These are phyloP conservation scores for Pitta sordida DNA, from an alignment of 2,113 vertebrate genomes.

Conservation along the genomic window DNA sequence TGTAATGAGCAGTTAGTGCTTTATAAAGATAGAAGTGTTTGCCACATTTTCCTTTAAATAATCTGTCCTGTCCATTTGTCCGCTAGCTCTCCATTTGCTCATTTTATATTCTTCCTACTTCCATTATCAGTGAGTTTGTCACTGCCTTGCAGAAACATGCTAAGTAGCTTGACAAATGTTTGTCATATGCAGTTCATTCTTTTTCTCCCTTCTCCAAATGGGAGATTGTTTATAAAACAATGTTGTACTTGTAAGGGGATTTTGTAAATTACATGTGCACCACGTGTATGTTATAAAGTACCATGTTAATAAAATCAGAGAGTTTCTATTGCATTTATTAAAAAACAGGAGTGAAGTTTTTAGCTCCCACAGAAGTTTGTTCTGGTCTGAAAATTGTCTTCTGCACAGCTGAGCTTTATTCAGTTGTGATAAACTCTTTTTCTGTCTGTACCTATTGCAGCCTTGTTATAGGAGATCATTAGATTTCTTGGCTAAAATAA, in stretches of 20 bases:
- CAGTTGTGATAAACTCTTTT: neutral
- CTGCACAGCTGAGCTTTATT: neutral
- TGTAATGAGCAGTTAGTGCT: neutral
- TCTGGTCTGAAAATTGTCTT: neutral
- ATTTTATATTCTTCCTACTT: neutral
- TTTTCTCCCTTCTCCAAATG: neutral
- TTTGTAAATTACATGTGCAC: neutral
- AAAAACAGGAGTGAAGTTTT: neutral
- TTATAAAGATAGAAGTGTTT: neutral
- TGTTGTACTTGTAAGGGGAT: neutral
- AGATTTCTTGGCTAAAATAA: slow-evolving; percentile 7
- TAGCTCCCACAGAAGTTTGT: neutral
- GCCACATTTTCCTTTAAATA: neutral
- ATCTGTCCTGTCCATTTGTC: neutral
- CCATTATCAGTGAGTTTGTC: neutral
- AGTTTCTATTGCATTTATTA: neutral
- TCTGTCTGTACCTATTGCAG: neutral
- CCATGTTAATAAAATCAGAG: neutral
- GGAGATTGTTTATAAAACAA: neutral
- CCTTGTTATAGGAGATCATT: neutral
- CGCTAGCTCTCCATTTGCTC: neutral
- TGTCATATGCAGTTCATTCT: neutral
- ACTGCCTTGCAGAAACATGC: neutral
- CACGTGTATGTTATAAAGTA: neutral
- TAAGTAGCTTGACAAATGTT: neutral